Evolutionary conservation across 2,113 vertebrate genomes (phyloP).

Genomic region (Petaurus breviceps): DNA sequence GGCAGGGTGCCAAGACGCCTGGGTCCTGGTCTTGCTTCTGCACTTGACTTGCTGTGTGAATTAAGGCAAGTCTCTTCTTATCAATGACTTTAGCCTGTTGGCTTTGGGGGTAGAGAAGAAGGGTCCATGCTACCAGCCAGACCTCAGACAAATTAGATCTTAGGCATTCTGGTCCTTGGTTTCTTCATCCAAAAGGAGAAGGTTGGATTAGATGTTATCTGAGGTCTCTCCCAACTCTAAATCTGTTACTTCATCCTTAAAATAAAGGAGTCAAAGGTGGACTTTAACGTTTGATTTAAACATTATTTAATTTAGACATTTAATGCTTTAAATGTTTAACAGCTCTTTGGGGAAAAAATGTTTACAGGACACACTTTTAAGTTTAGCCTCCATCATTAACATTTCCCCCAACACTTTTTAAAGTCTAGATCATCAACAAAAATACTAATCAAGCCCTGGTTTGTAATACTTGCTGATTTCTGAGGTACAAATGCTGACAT

Average conservation of each 20-base stretch:
- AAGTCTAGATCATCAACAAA: background rate
- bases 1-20: background rate
- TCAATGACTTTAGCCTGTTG: background rate
- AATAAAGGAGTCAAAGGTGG: background rate
- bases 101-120: background rate
- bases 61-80: background rate
- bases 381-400: background rate
- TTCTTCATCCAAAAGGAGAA: background rate
- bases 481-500: background rate
- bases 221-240: background rate
- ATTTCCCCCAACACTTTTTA: background rate
- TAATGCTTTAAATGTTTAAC: background rate
- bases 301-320: background rate
- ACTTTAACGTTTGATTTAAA: background rate
- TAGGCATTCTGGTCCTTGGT: background rate
- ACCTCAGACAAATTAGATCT: background rate
- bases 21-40: background rate
- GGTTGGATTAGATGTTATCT: background rate
- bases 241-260: background rate
- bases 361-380: background rate
- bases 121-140: background rate
- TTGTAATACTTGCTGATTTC: background rate
- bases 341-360: background rate
- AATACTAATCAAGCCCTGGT: background rate
- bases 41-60: background rate